A percentile compares a stretch with the other conserved stretches of the same genome.
These are phyloP conservation scores for Nemotelus nigrinus DNA, from an alignment of 2,888 invertebrate species.

Conservation along the genomic window DNA sequence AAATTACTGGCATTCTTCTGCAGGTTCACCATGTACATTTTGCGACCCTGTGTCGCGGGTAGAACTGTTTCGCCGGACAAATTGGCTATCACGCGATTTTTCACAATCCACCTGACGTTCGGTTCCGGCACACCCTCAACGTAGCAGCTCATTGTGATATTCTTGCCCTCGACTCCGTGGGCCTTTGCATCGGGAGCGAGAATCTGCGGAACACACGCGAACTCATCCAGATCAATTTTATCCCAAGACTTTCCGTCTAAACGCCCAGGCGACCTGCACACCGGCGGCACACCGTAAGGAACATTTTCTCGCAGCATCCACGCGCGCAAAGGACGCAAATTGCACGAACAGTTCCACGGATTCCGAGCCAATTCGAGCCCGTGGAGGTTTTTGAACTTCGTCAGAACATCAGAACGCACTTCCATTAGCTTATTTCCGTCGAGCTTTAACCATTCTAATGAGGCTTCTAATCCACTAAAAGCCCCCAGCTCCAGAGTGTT, in stretches of 20 bases:
- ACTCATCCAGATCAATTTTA: conserved; percentile 79
- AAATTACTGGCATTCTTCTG: conserved; percentile 77
- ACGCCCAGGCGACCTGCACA: conserved; percentile 74
- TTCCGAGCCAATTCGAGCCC: conserved; percentile 81
- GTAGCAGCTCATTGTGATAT: conserved; percentile 77
- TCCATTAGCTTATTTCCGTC: conserved; percentile 78
- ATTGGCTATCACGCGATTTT: conserved; percentile 76
- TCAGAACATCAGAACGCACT: conserved; percentile 74
- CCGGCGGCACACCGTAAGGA: conserved; percentile 76
- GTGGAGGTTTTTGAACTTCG: conserved; percentile 74
- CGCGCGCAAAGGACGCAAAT: conserved; percentile 75
- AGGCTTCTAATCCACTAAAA: conserved; percentile 77
- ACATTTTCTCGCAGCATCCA: conserved; percentile 85
- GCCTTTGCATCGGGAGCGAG: conserved; percentile 70
- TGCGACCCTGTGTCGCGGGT: conserved; percentile 67
- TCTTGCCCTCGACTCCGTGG: conserved; percentile 76
- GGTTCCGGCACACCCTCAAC: conserved; percentile 79
- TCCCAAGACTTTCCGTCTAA: conserved; percentile 77
- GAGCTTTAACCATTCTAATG: conserved; percentile 80
- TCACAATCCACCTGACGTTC: conserved; percentile 76
- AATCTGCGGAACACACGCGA: conserved; percentile 80
- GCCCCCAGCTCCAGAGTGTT: conserved; percentile 74
- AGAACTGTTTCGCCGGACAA: conserved; percentile 63
- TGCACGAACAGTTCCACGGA: conserved; percentile 86
- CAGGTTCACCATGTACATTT: conserved; percentile 74